A percentile compares a stretch with the other conserved stretches of the same genome.
These are phyloP conservation scores for Micromys minutus DNA, from an alignment of 2,113 vertebrate genomes.

Conservation along the genomic window DNA sequence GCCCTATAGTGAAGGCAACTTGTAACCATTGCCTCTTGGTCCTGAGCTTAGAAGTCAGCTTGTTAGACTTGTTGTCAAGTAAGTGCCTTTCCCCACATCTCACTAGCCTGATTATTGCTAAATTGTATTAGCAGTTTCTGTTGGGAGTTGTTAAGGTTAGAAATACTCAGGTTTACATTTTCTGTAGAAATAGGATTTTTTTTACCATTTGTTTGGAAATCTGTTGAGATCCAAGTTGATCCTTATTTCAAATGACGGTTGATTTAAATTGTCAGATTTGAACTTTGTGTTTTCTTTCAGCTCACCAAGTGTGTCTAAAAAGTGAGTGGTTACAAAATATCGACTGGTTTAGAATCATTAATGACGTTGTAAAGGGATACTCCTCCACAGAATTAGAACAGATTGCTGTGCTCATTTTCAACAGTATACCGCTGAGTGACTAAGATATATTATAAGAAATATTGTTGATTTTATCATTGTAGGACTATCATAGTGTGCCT, in stretches of 20 bases:
- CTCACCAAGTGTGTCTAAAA: background rate
- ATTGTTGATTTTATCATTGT: background rate
- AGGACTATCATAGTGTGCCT: background rate
- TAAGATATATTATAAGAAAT: background rate
- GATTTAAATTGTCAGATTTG: constrained; percentile 39
- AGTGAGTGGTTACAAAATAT: background rate
- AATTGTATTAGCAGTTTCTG: constrained; percentile 32
- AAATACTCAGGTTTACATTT: background rate
- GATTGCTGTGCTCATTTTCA: background rate
- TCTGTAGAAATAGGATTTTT: background rate
- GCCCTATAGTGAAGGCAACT: background rate
- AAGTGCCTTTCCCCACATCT: background rate
- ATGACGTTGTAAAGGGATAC: background rate
- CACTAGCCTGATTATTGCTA: background rate
- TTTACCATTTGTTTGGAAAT: background rate
- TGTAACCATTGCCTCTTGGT: background rate
- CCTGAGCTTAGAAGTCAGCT: background rate
- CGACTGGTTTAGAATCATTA: background rate
- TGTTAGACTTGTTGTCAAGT: background rate
- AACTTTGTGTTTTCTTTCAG: constrained; percentile 30
- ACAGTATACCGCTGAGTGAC: background rate
- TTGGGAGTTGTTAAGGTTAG: constrained; percentile 34
- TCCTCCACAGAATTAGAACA: background rate
- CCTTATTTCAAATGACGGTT: constrained; percentile 39
- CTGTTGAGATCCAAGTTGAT: constrained; percentile 26